These are phyloP conservation scores for Hydrolagus colliei DNA, from an alignment of 2,797 vertebrate genomes.

Conservation along the genomic window DNA sequence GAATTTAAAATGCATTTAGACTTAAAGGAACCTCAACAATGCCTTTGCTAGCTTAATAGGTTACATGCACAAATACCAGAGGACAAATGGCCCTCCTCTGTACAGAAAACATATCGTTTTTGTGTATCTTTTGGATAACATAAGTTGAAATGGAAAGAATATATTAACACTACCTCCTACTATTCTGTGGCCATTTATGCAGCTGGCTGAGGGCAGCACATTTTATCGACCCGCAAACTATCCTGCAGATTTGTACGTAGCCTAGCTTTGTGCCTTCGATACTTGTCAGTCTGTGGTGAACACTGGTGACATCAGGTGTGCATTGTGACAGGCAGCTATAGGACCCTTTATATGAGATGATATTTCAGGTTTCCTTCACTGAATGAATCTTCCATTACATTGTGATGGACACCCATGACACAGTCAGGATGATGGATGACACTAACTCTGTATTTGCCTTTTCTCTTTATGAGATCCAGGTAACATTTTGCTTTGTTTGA, in stretches of 20 bases:
- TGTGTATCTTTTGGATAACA: too few species aligned
- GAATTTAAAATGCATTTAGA: too few species aligned
- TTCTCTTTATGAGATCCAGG: neutral
- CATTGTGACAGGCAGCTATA: neutral
- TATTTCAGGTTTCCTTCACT: neutral
- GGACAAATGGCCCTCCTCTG: too few species aligned
- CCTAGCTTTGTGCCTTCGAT: neutral
- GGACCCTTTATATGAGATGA: neutral
- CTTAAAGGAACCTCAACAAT: too few species aligned
- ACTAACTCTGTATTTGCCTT: neutral
- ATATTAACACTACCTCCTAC: too few species aligned
- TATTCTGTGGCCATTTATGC: too few species aligned
- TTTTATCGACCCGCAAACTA: neutral
- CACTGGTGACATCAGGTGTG: neutral
- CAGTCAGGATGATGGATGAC: neutral
- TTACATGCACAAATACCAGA: too few species aligned
- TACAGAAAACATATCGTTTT: too few species aligned
- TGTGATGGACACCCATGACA: neutral
- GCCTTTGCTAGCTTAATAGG: too few species aligned
- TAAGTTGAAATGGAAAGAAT: too few species aligned
- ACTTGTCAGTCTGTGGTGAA: neutral
- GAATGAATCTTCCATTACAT: neutral
- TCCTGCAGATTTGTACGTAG: neutral
- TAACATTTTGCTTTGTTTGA: neutral
- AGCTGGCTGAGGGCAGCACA: too few species aligned